Percentiles rank a stretch among this genome's conserved stretches.
Conservation (phyloP, 2,113 vertebrate species). For the Toxostoma redivivum region DNA sequence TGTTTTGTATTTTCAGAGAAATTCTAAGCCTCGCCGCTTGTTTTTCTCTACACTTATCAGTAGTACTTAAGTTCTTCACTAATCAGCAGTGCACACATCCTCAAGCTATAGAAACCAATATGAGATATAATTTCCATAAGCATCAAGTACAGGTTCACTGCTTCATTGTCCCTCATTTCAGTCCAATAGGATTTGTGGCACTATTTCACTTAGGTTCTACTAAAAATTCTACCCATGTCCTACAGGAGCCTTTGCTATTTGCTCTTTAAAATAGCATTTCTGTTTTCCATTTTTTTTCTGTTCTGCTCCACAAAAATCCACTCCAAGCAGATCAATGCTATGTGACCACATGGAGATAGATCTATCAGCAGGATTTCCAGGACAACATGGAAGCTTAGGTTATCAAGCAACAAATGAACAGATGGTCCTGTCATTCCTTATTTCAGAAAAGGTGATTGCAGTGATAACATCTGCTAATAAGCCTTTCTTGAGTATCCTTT, state of each 20-base stretch:
- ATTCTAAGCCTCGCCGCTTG: background rate
- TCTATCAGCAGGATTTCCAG: slow-evolving; percentile 56
- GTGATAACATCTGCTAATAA: slow-evolving; percentile 70
- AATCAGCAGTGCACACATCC: slow-evolving; percentile 17
- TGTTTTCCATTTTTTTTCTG: background rate
- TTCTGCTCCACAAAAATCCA: slow-evolving; percentile 36
- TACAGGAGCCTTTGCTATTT: background rate
- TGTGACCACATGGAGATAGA: slow-evolving; percentile 39
- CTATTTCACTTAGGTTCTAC: background rate
- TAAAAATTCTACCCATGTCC: background rate
- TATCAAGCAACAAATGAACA: slow-evolving; percentile 66
- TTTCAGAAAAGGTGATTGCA: slow-evolving; percentile 61
- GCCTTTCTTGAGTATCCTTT: slow-evolving; percentile 63
- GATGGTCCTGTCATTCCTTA: slow-evolving; percentile 64
- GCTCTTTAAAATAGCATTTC: slow-evolving; percentile 19
- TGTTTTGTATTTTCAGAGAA: slow-evolving; percentile 26
- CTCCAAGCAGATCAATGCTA: slow-evolving; percentile 53
- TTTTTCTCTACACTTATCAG: slow-evolving; percentile 9
- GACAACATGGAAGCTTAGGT: slow-evolving; percentile 48
- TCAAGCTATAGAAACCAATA: background rate
- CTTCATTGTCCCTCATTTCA: background rate
- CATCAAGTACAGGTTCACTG: background rate
- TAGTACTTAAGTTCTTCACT: slow-evolving; percentile 30
- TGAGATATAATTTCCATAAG: background rate
- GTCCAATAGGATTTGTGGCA: background rate